These are phyloP conservation scores for Lepidochrysops patricia DNA, from an alignment of 2,888 invertebrate species.

Conservation along the genomic window DNA sequence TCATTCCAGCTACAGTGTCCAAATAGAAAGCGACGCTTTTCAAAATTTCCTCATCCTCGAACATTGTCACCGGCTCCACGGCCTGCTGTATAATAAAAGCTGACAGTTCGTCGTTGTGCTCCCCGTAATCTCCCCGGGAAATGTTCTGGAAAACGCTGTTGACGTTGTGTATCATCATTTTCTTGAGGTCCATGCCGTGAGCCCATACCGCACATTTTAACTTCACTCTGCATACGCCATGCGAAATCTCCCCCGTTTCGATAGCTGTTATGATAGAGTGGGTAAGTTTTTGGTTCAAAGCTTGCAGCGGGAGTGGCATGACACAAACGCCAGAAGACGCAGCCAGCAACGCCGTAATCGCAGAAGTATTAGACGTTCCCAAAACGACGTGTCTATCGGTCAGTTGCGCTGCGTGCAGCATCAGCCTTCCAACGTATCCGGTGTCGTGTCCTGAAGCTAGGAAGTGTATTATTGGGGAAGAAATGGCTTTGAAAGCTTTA, in stretches of 20 bases:
- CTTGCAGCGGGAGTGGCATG: slow-evolving; percentile 51
- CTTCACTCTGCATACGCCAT: slow-evolving; percentile 35
- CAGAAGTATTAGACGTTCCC: slow-evolving; percentile 38
- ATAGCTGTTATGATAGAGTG: slow-evolving; percentile 41
- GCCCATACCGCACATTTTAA: slow-evolving; percentile 56
- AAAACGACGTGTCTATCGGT: slow-evolving; percentile 40
- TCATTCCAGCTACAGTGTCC: slow-evolving; percentile 45
- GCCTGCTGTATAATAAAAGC: slow-evolving; percentile 46
- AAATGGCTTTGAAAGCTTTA: slow-evolving; percentile 41
- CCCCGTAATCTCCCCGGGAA: slow-evolving; percentile 50
- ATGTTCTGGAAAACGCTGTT: slow-evolving; percentile 53
- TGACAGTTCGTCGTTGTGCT: slow-evolving; percentile 46
- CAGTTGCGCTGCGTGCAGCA: slow-evolving; percentile 47
- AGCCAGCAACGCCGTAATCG: slow-evolving; percentile 38
- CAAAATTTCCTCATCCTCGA: slow-evolving; percentile 40
- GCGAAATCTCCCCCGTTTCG: slow-evolving; percentile 45
- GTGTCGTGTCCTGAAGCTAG: slow-evolving; percentile 50
- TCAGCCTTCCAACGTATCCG: slow-evolving; percentile 43
- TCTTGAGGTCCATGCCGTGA: slow-evolving; percentile 56
- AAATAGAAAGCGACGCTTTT: slow-evolving; percentile 44
- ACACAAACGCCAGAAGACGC: slow-evolving; percentile 52
- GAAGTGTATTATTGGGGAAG: slow-evolving; percentile 48
- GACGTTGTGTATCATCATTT: slow-evolving; percentile 44
- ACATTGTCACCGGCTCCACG: slow-evolving; percentile 31
- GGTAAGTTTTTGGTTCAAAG: slow-evolving; percentile 48